A percentile compares a stretch with the other conserved stretches of the same genome.
Conservation (phyloP, 2,797 vertebrate species). For the Leuciscus waleckii region DNA sequence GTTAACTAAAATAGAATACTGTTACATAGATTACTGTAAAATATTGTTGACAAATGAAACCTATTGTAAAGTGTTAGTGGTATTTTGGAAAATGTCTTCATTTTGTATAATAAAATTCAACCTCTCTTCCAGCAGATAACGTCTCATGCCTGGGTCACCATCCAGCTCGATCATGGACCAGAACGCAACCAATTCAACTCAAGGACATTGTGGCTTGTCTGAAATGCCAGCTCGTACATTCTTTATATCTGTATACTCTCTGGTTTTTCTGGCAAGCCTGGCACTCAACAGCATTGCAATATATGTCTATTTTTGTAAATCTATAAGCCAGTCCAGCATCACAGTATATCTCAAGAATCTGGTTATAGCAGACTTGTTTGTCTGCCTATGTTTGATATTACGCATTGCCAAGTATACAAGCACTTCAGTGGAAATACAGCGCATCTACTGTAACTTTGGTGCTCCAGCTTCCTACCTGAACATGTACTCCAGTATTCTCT, state of each 20-base stretch:
- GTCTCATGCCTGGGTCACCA: background rate
- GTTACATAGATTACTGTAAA: too few relatives aligned
- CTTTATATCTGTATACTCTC: conserved; percentile 63
- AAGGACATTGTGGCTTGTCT: background rate
- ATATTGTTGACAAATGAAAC: too few relatives aligned
- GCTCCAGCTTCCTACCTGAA: conserved; percentile 74
- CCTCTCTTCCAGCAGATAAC: background rate
- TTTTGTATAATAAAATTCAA: background rate
- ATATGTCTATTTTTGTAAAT: conserved; percentile 71
- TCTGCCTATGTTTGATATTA: conserved; percentile 73
- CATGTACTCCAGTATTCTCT: conserved; percentile 80
- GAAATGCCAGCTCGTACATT: conserved; percentile 41
- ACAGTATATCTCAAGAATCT: conserved; percentile 78
- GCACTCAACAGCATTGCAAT: conserved; percentile 73
- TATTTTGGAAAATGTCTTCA: background rate
- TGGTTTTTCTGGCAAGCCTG: conserved; percentile 71
- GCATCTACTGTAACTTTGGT: conserved; percentile 70
- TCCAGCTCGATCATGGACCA: background rate
- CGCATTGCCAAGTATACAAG: conserved; percentile 63
- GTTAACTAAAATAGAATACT: too few relatives aligned
- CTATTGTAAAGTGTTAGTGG: background rate
- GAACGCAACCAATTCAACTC: conserved; percentile 22
- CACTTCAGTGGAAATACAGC: conserved; percentile 15
- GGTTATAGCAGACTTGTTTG: conserved; percentile 71
- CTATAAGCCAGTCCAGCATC: conserved; percentile 61